phyloP scores from a whole-genome alignment of 2,113 vertebrate genomes.

The Nycticorax nycticorax region DNA sequence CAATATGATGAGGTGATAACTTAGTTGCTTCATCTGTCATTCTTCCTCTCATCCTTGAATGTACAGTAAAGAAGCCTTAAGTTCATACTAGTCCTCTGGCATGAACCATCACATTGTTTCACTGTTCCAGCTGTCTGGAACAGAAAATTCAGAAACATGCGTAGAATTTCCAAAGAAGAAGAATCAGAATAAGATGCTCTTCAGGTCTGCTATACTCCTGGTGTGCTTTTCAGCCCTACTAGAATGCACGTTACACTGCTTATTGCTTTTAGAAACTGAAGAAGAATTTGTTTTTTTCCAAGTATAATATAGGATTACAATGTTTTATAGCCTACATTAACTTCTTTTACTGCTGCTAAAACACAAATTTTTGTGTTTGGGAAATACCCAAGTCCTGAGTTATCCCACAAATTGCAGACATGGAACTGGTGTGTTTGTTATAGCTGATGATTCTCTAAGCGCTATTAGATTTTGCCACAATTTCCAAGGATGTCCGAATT shows the following conservation, averaged over 20 bases:
- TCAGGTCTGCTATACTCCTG: neutral
- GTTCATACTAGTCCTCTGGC: neutral
- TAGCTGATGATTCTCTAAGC: neutral
- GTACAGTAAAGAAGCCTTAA: neutral
- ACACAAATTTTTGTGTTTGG: neutral
- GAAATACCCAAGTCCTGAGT: neutral
- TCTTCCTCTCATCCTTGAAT: neutral
- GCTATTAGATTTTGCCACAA: neutral
- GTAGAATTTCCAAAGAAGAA: neutral
- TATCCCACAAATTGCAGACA: neutral
- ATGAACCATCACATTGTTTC: neutral
- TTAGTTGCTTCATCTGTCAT: neutral
- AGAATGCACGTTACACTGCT: neutral
- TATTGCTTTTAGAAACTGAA: neutral
- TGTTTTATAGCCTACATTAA: neutral
- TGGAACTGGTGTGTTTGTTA: neutral
- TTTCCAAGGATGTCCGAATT: neutral
- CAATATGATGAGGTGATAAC: accelerated
- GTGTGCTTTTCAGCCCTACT: neutral
- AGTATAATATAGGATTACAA: neutral
- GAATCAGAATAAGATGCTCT: neutral
- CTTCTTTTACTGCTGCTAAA: neutral
- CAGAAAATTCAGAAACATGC: neutral
- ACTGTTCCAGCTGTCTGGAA: neutral
- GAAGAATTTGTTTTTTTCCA: neutral